Evolutionary conservation across 2,888 invertebrate genomes (phyloP).

Genomic region (Chesias legatella): DNA sequence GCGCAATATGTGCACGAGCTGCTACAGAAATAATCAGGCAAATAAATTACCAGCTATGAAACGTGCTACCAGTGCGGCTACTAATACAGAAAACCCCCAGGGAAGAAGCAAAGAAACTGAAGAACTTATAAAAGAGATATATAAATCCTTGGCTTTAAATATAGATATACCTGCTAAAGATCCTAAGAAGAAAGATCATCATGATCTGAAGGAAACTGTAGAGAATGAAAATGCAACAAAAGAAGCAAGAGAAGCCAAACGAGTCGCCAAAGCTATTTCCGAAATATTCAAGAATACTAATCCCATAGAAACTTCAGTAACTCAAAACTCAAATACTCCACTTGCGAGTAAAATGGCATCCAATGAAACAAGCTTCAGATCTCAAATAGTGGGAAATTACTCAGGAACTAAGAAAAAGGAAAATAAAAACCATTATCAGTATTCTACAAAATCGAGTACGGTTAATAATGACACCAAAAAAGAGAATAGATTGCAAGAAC

Average conservation of each 20-base stretch:
- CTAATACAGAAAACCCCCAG: constrained; percentile 49
- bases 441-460: constrained; percentile 2
- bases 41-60: constrained; percentile 6
- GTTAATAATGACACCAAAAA: constrained; percentile 7
- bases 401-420: not conserved
- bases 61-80: constrained; percentile 38
- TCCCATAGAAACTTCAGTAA: constrained; percentile 30
- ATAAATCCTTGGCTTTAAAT: constrained; percentile 59
- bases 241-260: constrained; percentile 22
- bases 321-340: constrained; percentile 23
- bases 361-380: constrained; percentile 20
- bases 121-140: constrained; percentile 66
- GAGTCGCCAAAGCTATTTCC: constrained; percentile 32
- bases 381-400: constrained; percentile 14
- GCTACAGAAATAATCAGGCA: constrained; percentile 36
- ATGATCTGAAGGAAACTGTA: constrained; percentile 8
- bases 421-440: not conserved
- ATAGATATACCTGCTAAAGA: constrained; percentile 45
- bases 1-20: constrained; percentile 42
- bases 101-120: constrained; percentile 53
- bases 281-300: constrained; percentile 39
- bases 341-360: constrained; percentile 26
- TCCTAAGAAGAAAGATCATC: constrained; percentile 39
- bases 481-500: constrained; percentile 7
- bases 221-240: constrained; percentile 11